phyloP scores from a whole-genome alignment of 1,140 invertebrate genomes.

The Nephotettix cincticeps region DNA sequence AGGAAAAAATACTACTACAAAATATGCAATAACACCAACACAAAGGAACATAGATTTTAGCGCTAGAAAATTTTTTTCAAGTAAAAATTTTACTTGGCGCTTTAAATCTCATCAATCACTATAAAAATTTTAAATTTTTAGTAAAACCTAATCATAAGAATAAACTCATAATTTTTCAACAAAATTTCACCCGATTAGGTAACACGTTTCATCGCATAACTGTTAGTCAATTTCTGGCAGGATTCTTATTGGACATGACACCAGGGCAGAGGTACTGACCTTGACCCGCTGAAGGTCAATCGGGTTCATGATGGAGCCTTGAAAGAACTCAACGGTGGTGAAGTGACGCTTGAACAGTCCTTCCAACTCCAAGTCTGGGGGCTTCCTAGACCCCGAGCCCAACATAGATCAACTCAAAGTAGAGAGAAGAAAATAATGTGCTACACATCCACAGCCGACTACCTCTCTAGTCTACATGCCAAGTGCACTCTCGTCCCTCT shows the following conservation, averaged over 20 bases:
- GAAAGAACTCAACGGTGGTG: conserved; percentile 99
- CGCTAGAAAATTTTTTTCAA: too few relatives aligned
- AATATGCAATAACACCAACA: too few relatives aligned
- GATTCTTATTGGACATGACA: conserved; percentile 3
- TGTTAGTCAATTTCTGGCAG: conserved; percentile 3
- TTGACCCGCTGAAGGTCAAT: conserved; percentile 98
- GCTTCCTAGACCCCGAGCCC: conserved; percentile 63
- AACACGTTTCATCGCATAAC: too few relatives aligned
- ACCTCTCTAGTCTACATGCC: conserved; percentile 1
- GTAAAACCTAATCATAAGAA: too few relatives aligned
- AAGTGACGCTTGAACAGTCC: conserved; percentile 99
- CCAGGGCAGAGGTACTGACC: conserved; percentile 64
- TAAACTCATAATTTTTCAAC: too few relatives aligned
- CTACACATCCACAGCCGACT: conserved; percentile 9
- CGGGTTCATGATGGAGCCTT: conserved; percentile 99
- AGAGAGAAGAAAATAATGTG: conserved; percentile 32
- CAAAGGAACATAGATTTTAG: too few relatives aligned
- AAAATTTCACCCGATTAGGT: too few relatives aligned
- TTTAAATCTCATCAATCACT: too few relatives aligned
- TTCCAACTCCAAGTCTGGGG: conserved; percentile 96
- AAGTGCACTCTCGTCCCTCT: not conserved
- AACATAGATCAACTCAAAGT: conserved; percentile 36
- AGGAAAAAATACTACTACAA: too few relatives aligned
- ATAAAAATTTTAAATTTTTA: too few relatives aligned
- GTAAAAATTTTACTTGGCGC: too few relatives aligned